These are phyloP conservation scores for Hydropsyche betteni DNA, from an alignment of 2,888 invertebrate genomes.

Conservation along the genomic window DNA sequence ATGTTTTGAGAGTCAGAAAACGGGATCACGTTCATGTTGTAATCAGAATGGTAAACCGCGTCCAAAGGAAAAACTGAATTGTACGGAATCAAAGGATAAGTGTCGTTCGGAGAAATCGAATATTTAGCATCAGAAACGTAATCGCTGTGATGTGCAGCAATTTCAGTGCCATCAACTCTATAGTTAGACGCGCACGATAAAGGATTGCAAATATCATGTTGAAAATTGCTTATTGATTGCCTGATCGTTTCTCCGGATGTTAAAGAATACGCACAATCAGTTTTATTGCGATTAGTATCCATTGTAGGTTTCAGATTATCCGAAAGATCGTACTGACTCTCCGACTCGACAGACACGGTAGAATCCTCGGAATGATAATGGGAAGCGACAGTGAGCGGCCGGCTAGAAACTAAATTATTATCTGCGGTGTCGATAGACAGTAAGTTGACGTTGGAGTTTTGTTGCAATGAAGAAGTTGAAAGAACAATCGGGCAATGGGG, in stretches of 20 bases:
- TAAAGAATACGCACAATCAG: slow-evolving; percentile 17
- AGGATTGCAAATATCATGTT: slow-evolving; percentile 15
- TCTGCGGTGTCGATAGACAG: slow-evolving; percentile 33
- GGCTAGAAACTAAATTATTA: slow-evolving; percentile 22
- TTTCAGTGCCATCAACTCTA: slow-evolving; percentile 1
- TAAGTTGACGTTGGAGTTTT: slow-evolving; percentile 22
- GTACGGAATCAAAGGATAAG: slow-evolving; percentile 27
- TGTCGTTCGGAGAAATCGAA: slow-evolving; percentile 3
- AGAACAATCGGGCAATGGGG: slow-evolving; percentile 37
- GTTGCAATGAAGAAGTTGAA: slow-evolving; percentile 36
- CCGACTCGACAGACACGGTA: slow-evolving; percentile 26
- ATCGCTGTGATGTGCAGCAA: background rate
- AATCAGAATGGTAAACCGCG: slow-evolving; percentile 35
- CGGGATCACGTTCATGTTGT: slow-evolving; percentile 34
- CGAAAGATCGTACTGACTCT: slow-evolving; percentile 23
- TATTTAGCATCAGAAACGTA: slow-evolving; percentile 27
- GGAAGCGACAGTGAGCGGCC: slow-evolving; percentile 20
- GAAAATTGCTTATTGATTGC: slow-evolving; percentile 10
- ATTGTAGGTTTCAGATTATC: background rate
- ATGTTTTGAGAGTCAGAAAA: slow-evolving; percentile 32
- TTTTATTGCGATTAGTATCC: background rate
- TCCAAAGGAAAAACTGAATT: slow-evolving; percentile 21
- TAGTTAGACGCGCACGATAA: background rate
- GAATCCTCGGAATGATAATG: slow-evolving; percentile 34
- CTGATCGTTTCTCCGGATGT: background rate